Conservation (phyloP, 2,888 invertebrate genomes). For the Luperina nickerlii region DNA sequence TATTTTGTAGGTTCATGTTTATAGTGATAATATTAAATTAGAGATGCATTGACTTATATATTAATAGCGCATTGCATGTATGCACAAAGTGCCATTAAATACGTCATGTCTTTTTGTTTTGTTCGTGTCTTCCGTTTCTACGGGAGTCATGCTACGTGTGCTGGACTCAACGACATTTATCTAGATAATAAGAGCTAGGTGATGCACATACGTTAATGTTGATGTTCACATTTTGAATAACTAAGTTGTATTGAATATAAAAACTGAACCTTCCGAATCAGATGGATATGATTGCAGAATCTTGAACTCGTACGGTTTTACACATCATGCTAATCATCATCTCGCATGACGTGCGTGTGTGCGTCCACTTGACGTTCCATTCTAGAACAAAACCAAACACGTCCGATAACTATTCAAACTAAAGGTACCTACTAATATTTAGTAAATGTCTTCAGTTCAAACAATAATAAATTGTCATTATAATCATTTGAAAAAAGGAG, state of each 20-base stretch:
- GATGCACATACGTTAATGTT: neutral
- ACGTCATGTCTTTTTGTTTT: neutral
- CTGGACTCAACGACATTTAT: neutral
- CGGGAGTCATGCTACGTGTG: neutral
- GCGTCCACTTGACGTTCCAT: neutral
- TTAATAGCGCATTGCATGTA: too few relatives aligned
- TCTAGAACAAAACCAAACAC: neutral
- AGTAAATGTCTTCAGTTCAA: neutral
- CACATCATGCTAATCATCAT: neutral
- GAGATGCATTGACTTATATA: too few relatives aligned
- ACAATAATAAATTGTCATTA: neutral
- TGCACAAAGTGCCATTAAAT: too few relatives aligned
- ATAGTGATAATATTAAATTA: too few relatives aligned
- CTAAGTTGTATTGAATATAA: constrained; percentile 5
- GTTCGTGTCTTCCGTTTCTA: neutral
- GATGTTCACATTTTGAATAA: neutral
- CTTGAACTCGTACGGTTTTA: neutral
- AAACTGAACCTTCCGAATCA: neutral
- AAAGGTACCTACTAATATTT: neutral
- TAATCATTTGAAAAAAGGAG: neutral
- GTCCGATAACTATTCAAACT: neutral
- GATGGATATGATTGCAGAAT: neutral
- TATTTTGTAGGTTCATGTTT: too few relatives aligned
- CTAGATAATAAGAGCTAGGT: neutral
- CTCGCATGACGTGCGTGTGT: neutral